Conservation (phyloP, 2,797 vertebrate species). For the Scarus forsteni region DNA sequence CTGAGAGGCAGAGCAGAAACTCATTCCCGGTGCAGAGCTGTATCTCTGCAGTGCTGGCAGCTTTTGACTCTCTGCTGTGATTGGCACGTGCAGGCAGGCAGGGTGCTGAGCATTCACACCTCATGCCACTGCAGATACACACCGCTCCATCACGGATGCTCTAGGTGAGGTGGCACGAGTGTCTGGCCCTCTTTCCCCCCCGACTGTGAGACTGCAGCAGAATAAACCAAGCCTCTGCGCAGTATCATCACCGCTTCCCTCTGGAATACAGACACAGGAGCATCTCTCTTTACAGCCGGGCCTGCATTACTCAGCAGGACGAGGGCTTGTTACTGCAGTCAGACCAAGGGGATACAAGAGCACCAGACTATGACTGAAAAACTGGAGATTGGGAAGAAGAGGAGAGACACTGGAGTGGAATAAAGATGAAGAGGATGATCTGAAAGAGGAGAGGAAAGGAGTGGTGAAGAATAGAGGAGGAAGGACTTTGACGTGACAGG, state of each 20-base stretch:
- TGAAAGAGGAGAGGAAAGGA: conserved; percentile 45
- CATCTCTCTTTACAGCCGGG: conserved; percentile 36
- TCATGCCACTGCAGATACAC: conserved; percentile 64
- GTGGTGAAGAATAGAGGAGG: conserved; percentile 38
- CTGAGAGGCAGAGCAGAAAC: conserved; percentile 52
- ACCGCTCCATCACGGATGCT: conserved; percentile 46
- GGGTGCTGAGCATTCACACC: conserved; percentile 52
- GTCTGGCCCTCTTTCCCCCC: conserved; percentile 25
- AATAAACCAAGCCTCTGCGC: conserved; percentile 36
- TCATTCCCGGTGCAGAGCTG: conserved; percentile 25
- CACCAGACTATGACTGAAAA: conserved; percentile 34
- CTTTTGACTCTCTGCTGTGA: conserved; percentile 43
- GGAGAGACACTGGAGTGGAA: conserved; percentile 33
- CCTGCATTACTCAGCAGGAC: conserved; percentile 60
- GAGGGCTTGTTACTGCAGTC: conserved; percentile 51
- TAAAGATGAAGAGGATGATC: conserved; percentile 45
- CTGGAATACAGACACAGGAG: conserved; percentile 57
- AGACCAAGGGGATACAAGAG: conserved; percentile 33
- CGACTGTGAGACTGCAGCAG: conserved; percentile 45
- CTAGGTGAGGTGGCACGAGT: conserved; percentile 48
- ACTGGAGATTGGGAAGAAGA: conserved; percentile 34
- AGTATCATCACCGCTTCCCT: conserved; percentile 54
- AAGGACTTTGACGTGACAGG: conserved; percentile 37
- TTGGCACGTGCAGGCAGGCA: conserved; percentile 56
- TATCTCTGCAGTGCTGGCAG: conserved; percentile 73